A percentile compares a stretch with the other conserved stretches of the same genome.
Conservation (phyloP, 2,113 vertebrate genomes). For the Petroica traversi region DNA sequence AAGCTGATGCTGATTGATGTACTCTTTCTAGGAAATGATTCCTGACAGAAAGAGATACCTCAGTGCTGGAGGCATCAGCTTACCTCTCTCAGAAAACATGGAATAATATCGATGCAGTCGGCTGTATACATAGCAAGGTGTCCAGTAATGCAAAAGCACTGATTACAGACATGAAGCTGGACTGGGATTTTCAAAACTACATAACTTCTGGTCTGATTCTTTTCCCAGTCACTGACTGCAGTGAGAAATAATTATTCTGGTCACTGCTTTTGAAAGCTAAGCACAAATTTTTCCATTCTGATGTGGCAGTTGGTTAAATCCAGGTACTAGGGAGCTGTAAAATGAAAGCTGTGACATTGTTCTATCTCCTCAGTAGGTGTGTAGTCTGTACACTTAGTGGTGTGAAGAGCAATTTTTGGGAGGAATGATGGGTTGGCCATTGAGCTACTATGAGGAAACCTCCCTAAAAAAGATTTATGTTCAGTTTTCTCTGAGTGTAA, state of each 20-base stretch:
- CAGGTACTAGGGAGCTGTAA: background rate
- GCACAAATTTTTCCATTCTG: background rate
- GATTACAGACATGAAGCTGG: background rate
- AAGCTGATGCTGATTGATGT: background rate
- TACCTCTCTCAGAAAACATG: background rate
- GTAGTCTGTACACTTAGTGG: background rate
- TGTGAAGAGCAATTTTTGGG: background rate
- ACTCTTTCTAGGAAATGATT: background rate
- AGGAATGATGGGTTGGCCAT: background rate
- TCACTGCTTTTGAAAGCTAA: constrained; percentile 23
- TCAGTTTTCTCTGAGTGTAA: background rate
- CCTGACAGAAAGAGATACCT: background rate
- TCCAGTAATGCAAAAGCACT: background rate
- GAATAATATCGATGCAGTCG: background rate
- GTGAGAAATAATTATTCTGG: constrained; percentile 3
- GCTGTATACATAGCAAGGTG: background rate
- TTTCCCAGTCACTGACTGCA: background rate
- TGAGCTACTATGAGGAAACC: background rate
- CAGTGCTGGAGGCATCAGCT: background rate
- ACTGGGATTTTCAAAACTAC: constrained; percentile 8
- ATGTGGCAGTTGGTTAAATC: background rate
- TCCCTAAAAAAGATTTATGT: constrained; percentile 4
- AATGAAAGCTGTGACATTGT: background rate
- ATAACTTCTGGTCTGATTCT: background rate
- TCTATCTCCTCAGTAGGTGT: background rate